Evolutionary conservation across 2,797 vertebrate genomes (phyloP), one percentile per base, ranked within the genome.

Genomic region (Anabas testudineus): DNA sequence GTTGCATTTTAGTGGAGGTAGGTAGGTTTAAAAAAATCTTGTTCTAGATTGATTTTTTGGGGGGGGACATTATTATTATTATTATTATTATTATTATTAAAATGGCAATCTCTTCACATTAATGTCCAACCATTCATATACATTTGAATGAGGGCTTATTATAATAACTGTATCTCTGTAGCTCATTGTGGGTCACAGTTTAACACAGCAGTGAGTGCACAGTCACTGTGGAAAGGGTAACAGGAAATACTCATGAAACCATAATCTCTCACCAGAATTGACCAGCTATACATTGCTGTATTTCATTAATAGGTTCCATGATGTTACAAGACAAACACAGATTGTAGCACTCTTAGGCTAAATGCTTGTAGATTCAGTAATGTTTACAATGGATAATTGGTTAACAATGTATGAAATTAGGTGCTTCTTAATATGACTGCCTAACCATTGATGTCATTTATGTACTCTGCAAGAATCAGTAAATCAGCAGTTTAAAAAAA

Each of bases 211-310:
- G 60, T 34, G 34, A 55, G 52, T 54, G 57, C 47, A 5, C 16
- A 36, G 42, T 37, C 59, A 55, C 43, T 52, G 10, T 61, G 32
- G 71, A 54, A 70, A 54, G 12, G 76, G 78, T 82, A 84, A 87
- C 79, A 83, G 86, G 86, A 89, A 89, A 76, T 80, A 49, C 58
- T 75, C 49, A 57, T 56, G 51, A 72, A 64, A 80, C 56, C 22
- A 22, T 8, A 0, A 72, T 21, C 26, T 41, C 26, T 52, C 14
- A 58, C 18, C 5, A 19, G 30, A 63, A 56, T 16, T 37, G 43
- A 49, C 39, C 14, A 22, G 37, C 16, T 36, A 16, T 7, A 6
- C 8, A 42, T n/a, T 2, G 5, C 41, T 77, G 19, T 62, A n/a
- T 45, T 34, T 10, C 1, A 1, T 10, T 57, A 48, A 49, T 24